Evolutionary conservation across 2,113 vertebrate species (phyloP).

Genomic region (Grallaria varia): DNA sequence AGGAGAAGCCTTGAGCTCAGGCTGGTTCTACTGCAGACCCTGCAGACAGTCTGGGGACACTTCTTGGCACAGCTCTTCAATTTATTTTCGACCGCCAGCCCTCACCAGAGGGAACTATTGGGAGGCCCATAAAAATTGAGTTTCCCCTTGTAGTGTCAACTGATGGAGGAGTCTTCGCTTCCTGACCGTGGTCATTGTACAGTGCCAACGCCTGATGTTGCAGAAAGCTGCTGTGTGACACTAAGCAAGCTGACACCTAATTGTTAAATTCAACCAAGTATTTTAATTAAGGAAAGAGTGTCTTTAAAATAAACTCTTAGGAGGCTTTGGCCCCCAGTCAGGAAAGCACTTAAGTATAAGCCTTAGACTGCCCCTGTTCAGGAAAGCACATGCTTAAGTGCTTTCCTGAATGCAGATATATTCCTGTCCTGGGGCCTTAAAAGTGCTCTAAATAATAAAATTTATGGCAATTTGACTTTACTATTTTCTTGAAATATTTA

Average conservation of each 20-base stretch:
- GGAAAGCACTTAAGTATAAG: slow-evolving; percentile 62
- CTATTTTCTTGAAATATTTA: slow-evolving; percentile 26
- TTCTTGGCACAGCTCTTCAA: neutral
- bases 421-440: slow-evolving; percentile 20
- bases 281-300: slow-evolving; percentile 48
- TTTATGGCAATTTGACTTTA: slow-evolving; percentile 25
- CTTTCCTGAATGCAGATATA: slow-evolving; percentile 58
- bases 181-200: neutral
- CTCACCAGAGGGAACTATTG: neutral
- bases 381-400: slow-evolving; percentile 59
- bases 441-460: slow-evolving; percentile 38
- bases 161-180: neutral
- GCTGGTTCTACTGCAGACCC: neutral
- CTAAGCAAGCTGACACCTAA: slow-evolving; percentile 40
- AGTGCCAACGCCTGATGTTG: neutral
- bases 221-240: slow-evolving; percentile 25
- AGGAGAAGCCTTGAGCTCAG: neutral
- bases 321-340: slow-evolving; percentile 44
- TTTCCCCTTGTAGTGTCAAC: slow-evolving; percentile 1
- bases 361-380: slow-evolving; percentile 7
- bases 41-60: neutral
- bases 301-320: slow-evolving; percentile 49
- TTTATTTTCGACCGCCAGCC: neutral
- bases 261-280: slow-evolving; percentile 16
- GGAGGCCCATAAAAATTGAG: slow-evolving; percentile 29